Percentiles rank a stretch among this genome's conserved stretches.
Conservation (phyloP, 2,113 vertebrate species). For the Tetrax tetrax region DNA sequence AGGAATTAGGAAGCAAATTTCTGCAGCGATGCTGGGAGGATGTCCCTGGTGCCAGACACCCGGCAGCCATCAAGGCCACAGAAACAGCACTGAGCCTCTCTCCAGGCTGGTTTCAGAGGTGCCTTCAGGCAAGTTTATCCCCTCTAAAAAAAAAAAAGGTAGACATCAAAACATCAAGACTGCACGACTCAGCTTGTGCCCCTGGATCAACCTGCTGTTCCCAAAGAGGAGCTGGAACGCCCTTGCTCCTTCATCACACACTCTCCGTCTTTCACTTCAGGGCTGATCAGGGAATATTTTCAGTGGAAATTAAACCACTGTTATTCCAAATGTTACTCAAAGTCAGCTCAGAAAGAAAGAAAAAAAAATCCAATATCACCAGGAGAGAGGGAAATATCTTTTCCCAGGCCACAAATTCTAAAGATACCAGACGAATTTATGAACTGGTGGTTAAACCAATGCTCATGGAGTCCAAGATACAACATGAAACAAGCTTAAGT, state of each 20-base stretch:
- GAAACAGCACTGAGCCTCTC: not conserved
- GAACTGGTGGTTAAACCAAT: constrained; percentile 50
- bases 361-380: constrained; percentile 13
- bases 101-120: not conserved
- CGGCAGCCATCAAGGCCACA: not conserved
- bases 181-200: not conserved
- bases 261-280: rapidly evolving
- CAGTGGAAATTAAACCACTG: not conserved
- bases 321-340: not conserved
- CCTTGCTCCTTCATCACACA: not conserved
- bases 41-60: not conserved
- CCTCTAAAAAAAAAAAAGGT: not conserved
- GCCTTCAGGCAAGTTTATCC: not conserved
- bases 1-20: not conserved
- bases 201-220: not conserved
- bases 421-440: constrained; percentile 59
- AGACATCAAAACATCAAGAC: not conserved
- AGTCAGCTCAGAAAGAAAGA: not conserved
- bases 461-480: not conserved
- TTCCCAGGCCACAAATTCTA: constrained; percentile 55
- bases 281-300: not conserved
- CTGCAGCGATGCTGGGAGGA: not conserved
- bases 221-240: not conserved
- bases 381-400: constrained; percentile 27
- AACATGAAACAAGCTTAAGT: not conserved